These are phyloP conservation scores for Cotesia glomerata DNA, from an alignment of 1,140 invertebrate species.

Conservation along the genomic window DNA sequence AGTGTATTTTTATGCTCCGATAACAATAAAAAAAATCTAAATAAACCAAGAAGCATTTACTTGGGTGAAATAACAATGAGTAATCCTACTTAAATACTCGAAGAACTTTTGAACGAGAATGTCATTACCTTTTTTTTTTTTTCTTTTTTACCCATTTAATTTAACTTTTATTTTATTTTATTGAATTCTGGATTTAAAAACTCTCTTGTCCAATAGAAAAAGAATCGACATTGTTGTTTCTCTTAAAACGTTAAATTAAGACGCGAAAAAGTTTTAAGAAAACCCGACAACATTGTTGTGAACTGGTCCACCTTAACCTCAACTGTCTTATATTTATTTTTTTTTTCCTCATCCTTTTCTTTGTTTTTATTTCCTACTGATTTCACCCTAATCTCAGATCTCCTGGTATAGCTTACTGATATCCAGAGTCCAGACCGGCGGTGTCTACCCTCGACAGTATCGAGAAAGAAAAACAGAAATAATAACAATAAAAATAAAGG, in stretches of 20 bases:
- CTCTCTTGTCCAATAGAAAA: no score
- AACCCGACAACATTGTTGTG: neutral
- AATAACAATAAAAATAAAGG: neutral
- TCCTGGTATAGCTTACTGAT: neutral
- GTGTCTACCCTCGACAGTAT: neutral
- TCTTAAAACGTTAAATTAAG: neutral
- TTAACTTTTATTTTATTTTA: neutral
- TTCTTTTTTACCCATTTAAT: no score
- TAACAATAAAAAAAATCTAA: constrained; percentile 12
- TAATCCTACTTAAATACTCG: neutral
- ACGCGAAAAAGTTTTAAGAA: neutral
- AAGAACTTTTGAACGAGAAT: neutral
- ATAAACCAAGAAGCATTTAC: constrained; percentile 2
- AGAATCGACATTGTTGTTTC: neutral
- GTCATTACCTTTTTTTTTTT: neutral
- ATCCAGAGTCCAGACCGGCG: neutral
- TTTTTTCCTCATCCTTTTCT: neutral
- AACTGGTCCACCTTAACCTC: neutral
- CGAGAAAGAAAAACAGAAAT: neutral
- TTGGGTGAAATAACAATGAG: neutral
- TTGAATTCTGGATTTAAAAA: neutral
- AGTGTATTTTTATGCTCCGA: constrained; percentile 12
- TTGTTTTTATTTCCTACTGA: neutral
- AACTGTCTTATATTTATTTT: neutral
- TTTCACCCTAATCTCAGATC: constrained; percentile 18